These are phyloP conservation scores for Bambusicola thoracicus DNA, from an alignment of 2,113 vertebrate genomes.

Conservation along the genomic window DNA sequence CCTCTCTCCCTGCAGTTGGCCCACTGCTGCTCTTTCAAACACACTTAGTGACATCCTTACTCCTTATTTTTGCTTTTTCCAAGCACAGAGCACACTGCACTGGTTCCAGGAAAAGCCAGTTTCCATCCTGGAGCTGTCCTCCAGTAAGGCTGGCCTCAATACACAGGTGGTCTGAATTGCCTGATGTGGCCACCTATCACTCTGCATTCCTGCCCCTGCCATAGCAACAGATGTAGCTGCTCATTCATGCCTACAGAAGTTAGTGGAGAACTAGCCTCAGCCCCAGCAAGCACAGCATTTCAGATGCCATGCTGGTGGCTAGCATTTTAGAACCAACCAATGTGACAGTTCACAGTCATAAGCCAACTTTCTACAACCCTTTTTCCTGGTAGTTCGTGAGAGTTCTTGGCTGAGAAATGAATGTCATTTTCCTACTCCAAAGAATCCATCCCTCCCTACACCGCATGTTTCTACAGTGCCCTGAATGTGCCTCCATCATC, in stretches of 20 bases:
- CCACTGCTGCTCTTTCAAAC: background rate
- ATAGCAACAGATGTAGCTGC: background rate
- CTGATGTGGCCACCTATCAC: background rate
- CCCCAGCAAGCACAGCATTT: background rate
- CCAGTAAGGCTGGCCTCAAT: background rate
- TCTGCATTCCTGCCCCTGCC: background rate
- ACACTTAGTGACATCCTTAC: background rate
- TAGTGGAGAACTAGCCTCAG: background rate
- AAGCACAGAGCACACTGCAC: background rate
- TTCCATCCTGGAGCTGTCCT: background rate
- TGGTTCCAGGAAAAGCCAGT: background rate
- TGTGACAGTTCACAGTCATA: background rate
- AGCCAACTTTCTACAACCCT: background rate
- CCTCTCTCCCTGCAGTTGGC: background rate
- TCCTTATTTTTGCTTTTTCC: background rate
- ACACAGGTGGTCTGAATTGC: background rate
- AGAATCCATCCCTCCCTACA: background rate
- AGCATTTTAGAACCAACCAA: background rate
- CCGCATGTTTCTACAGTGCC: fast-evolving
- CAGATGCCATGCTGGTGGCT: background rate
- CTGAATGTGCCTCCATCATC: fast-evolving
- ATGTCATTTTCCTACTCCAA: background rate
- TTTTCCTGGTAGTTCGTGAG: background rate
- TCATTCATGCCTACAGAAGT: background rate
- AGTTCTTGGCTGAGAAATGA: background rate